A percentile compares a stretch with the other conserved stretches of the same genome.
These are phyloP conservation scores for Pachydiplax longipennis DNA, from an alignment of 2,888 invertebrate genomes.

Conservation along the genomic window DNA sequence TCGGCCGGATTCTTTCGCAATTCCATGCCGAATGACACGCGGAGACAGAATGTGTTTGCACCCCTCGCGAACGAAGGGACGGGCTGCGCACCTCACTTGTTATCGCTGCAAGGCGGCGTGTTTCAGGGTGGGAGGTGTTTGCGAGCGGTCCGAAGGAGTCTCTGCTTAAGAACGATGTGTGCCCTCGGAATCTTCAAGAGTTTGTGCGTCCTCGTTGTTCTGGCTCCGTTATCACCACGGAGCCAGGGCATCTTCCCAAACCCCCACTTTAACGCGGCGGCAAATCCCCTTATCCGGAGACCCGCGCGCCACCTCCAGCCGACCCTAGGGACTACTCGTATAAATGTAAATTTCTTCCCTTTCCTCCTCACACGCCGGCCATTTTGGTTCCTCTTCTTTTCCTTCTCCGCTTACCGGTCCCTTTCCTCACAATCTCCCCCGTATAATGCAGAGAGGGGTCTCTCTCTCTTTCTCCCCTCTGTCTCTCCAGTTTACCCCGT, in stretches of 20 bases:
- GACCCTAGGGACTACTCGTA: constrained; percentile 11
- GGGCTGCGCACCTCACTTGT: background rate
- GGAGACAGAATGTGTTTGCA: too few relatives aligned
- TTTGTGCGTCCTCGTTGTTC: background rate
- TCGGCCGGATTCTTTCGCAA: too few relatives aligned
- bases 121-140: background rate
- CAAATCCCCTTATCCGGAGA: background rate
- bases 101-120: background rate
- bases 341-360: constrained; percentile 7
- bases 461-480: background rate
- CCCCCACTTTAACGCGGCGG: background rate
- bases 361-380: background rate
- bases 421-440: background rate
- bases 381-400: background rate
- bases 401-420: background rate
- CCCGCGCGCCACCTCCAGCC: background rate
- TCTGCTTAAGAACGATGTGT: background rate
- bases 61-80: too few relatives aligned
- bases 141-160: background rate
- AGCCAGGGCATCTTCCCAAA: background rate
- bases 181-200: background rate
- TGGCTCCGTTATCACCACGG: background rate
- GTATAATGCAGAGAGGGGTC: background rate
- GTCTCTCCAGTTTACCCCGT: background rate
- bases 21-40: too few relatives aligned